phyloP scores from a whole-genome alignment of 2,888 invertebrate genomes.

The Perdita meconis region DNA sequence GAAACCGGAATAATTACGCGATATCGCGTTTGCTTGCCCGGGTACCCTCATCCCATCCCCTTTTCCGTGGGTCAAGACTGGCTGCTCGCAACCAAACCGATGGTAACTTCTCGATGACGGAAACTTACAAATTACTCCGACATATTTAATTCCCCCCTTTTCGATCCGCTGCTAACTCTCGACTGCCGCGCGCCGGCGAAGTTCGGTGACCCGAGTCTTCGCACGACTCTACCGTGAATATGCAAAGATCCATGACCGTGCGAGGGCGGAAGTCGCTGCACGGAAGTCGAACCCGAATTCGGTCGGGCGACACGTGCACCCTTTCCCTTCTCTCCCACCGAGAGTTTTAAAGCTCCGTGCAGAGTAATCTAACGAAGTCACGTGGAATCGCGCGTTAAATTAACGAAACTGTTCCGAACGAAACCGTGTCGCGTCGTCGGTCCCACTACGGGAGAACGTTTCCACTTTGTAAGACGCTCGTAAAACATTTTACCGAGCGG shows the following conservation, averaged over 20 bases:
- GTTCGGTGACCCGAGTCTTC: not conserved
- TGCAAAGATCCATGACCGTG: no score
- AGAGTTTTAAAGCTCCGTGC: no score
- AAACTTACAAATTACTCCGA: not conserved
- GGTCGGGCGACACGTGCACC: not conserved
- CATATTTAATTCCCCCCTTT: not conserved
- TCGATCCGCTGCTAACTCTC: not conserved
- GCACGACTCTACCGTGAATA: not conserved
- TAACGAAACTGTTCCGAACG: not conserved
- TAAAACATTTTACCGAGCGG: not conserved
- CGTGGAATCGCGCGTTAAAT: slow-evolving; percentile 5
- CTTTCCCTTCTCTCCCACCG: not conserved
- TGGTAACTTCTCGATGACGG: slow-evolving; percentile 36
- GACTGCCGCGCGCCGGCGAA: not conserved
- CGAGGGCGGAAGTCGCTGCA: no score
- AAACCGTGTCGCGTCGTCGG: no score
- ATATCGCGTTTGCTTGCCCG: slow-evolving; percentile 53
- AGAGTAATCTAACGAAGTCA: not conserved
- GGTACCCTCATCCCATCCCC: slow-evolving; percentile 2
- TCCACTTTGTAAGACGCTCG: not conserved
- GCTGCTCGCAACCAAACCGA: not conserved
- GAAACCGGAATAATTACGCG: slow-evolving; percentile 69
- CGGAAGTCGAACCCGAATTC: not conserved
- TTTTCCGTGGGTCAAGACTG: not conserved
- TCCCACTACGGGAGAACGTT: no score